Percentiles rank a stretch among this genome's conserved stretches.
phyloP scores from a whole-genome alignment of 2,113 vertebrate genomes.

The Eonycteris spelaea region DNA sequence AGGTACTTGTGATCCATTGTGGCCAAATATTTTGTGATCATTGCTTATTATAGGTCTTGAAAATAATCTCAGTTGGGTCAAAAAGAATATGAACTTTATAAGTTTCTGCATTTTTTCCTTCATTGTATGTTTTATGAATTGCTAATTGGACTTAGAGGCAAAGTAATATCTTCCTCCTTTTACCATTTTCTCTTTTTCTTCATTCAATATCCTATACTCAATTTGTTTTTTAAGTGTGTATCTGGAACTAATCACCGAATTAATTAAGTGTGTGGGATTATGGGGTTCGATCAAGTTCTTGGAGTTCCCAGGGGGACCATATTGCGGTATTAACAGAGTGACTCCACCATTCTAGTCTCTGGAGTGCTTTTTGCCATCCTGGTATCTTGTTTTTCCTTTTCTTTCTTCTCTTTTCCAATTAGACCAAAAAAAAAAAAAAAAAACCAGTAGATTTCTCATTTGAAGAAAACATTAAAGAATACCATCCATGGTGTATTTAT shows the following conservation, averaged over 20 bases:
- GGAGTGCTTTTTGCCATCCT: neutral
- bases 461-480: neutral
- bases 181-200: neutral
- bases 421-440: conserved; percentile 22
- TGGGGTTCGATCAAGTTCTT: neutral
- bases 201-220: neutral
- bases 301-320: neutral
- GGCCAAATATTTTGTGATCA: neutral
- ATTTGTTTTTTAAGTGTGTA: neutral
- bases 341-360: neutral
- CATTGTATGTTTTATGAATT: neutral
- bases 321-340: conserved; percentile 21
- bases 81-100: neutral
- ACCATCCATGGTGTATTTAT: neutral
- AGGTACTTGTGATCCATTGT: neutral
- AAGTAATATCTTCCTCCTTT: neutral
- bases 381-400: conserved; percentile 39
- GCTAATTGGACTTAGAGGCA: neutral
- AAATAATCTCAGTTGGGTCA: neutral
- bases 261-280: neutral
- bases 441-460: conserved; percentile 2
- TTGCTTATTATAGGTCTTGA: neutral
- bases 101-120: neutral
- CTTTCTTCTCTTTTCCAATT: conserved; percentile 65
- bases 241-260: neutral